Evolutionary conservation across 2,888 invertebrate species (phyloP).

Genomic region (Amaurobius ferox): DNA sequence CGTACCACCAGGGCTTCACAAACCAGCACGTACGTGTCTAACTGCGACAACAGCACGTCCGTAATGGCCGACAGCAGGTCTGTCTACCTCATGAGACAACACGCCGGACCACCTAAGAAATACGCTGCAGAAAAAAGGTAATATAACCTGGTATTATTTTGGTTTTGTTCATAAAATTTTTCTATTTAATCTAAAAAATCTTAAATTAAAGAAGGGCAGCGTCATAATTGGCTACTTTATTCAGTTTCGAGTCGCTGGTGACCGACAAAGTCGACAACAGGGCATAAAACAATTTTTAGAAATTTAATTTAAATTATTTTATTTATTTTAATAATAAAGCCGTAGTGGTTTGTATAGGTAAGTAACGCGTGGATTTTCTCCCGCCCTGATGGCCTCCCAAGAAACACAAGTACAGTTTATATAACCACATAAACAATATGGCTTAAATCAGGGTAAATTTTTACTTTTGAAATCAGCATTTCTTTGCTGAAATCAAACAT

Average conservation of each 20-base stretch:
- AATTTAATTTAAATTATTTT: too few relatives aligned
- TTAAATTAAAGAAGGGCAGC: too few relatives aligned
- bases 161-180: neutral
- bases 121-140: neutral
- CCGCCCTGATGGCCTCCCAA: too few relatives aligned
- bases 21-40: slow-evolving; percentile 69
- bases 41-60: slow-evolving; percentile 49
- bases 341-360: too few relatives aligned
- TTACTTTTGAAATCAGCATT: too few relatives aligned
- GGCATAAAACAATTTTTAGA: neutral
- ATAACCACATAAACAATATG: too few relatives aligned
- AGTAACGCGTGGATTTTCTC: too few relatives aligned
- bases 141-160: too few relatives aligned
- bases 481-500: too few relatives aligned
- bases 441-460: too few relatives aligned
- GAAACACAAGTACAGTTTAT: too few relatives aligned
- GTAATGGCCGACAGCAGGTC: slow-evolving; percentile 22
- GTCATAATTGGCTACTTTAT: neutral
- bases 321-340: too few relatives aligned
- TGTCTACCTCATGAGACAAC: slow-evolving; percentile 25
- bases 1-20: slow-evolving; percentile 56
- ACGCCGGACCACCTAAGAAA: neutral
- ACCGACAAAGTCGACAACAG: neutral
- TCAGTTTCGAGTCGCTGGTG: neutral
- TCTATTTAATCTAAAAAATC: neutral